Conservation (phyloP, 2,888 invertebrate genomes). For the Drosophila bunnanda region DNA sequence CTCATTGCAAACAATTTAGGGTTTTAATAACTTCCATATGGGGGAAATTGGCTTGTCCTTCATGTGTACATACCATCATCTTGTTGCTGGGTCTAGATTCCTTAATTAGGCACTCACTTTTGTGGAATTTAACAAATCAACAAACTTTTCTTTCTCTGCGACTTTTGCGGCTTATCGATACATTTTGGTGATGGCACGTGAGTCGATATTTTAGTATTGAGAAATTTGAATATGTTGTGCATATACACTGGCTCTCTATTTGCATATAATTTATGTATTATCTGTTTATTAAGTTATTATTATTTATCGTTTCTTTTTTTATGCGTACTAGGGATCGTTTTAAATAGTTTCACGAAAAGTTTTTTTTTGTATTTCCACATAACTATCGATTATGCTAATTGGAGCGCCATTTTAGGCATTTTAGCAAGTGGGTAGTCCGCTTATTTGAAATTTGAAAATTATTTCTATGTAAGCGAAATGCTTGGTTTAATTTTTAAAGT, state of each 20-base stretch:
- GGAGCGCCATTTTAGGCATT: background rate
- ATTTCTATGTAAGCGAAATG: background rate
- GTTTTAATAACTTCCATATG: background rate
- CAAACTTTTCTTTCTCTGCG: constrained; percentile 16
- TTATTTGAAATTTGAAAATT: background rate
- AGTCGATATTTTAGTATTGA: background rate
- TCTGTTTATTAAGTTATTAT: background rate
- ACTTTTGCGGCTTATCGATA: constrained; percentile 15
- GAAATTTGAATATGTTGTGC: background rate
- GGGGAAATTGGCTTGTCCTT: too few relatives aligned
- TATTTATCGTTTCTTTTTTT: too few relatives aligned
- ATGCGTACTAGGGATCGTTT: too few relatives aligned
- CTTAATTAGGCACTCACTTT: background rate
- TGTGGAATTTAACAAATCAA: constrained; percentile 7
- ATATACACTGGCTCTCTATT: background rate
- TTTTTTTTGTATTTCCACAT: too few relatives aligned
- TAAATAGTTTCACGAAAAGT: too few relatives aligned
- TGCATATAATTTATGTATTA: background rate
- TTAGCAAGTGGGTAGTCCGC: background rate
- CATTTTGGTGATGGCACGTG: background rate
- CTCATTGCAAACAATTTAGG: background rate
- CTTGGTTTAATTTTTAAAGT: background rate
- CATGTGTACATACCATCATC: constrained; percentile 23
- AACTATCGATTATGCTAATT: too few relatives aligned
- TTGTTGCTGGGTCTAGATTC: constrained; percentile 4